Conservation (phyloP, 2,113 vertebrate genomes). For the Calypte anna region DNA sequence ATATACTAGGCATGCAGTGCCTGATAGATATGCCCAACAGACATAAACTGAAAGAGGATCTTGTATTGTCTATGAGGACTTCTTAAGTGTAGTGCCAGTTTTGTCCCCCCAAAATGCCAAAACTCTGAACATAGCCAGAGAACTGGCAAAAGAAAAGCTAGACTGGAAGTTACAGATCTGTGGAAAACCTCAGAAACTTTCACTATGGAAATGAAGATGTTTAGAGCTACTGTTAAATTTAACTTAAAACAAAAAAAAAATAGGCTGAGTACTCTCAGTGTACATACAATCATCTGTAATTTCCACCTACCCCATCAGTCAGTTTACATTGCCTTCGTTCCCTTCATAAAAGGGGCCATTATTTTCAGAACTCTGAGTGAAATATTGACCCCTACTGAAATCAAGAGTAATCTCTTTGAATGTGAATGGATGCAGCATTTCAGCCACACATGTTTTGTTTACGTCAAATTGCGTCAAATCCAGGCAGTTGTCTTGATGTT, state of each 20-base stretch:
- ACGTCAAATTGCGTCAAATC: background rate
- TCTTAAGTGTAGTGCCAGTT: background rate
- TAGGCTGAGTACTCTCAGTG: background rate
- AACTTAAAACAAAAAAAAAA: background rate
- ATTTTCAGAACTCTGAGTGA: background rate
- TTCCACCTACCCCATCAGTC: background rate
- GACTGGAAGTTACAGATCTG: background rate
- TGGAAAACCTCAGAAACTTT: constrained; percentile 11
- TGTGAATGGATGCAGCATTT: background rate
- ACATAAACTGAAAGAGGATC: background rate
- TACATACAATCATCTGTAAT: background rate
- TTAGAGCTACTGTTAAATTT: background rate
- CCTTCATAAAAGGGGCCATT: background rate
- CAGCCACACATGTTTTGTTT: background rate
- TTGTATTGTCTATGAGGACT: background rate
- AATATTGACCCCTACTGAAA: background rate
- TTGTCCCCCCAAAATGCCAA: background rate
- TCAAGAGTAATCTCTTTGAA: background rate
- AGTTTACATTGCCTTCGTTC: background rate
- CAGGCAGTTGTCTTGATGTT: background rate
- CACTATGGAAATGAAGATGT: background rate
- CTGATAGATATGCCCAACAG: background rate
- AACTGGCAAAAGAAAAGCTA: background rate
- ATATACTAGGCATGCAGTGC: background rate
- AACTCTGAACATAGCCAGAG: background rate